These are phyloP conservation scores for Ctenopoma multispine DNA, from an alignment of 2,797 vertebrate species.

Conservation along the genomic window DNA sequence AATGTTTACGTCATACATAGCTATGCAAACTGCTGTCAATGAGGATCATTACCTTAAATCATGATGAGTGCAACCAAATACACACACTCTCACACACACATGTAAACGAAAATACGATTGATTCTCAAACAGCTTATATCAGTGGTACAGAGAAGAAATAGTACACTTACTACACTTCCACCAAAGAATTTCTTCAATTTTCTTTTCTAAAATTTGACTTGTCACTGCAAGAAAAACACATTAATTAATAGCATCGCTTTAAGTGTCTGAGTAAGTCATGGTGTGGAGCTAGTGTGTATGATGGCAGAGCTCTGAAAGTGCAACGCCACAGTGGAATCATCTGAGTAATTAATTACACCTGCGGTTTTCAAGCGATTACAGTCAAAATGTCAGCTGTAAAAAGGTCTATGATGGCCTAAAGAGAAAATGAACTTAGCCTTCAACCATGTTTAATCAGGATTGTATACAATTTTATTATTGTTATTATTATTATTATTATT, in stretches of 20 bases:
- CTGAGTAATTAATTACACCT: neutral
- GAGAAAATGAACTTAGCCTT: neutral
- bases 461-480: neutral
- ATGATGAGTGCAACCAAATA: constrained; percentile 13
- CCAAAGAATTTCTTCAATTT: neutral
- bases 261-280: neutral
- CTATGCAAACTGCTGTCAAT: constrained; percentile 34
- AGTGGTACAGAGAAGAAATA: neutral
- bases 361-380: neutral
- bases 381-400: neutral
- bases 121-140: constrained; percentile 27
- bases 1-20: constrained; percentile 39
- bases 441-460: neutral
- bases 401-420: neutral
- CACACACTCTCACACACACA: neutral
- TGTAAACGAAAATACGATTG: neutral
- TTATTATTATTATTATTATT: neutral
- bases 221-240: neutral
- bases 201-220: neutral
- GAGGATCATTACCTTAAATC: constrained; percentile 13
- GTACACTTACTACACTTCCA: neutral
- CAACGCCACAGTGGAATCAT: neutral
- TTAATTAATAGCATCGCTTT: neutral
- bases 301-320: too few species aligned
- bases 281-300: too few species aligned